Percentiles rank a stretch among this genome's conserved stretches.
Evolutionary conservation across 2,113 vertebrate species (phyloP).

Genomic region (Ptilonorhynchus violaceus): DNA sequence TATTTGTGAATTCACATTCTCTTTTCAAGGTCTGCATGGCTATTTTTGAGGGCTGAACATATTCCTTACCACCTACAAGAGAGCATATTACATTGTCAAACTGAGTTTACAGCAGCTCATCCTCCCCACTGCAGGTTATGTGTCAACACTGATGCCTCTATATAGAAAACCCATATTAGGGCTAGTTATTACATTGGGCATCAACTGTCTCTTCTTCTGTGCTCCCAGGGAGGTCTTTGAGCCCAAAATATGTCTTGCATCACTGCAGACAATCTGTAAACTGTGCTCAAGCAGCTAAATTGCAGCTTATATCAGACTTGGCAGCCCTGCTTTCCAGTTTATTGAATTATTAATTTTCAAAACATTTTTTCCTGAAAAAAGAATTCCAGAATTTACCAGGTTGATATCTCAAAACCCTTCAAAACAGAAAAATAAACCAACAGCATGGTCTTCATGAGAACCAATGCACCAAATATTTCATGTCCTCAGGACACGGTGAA

Average conservation of each 20-base stretch:
- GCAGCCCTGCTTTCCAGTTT: neutral
- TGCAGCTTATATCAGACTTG: neutral
- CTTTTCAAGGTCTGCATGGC: neutral
- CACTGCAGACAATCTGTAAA: neutral
- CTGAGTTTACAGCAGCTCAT: neutral
- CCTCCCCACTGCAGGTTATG: neutral
- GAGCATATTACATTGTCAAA: neutral
- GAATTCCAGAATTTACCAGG: neutral
- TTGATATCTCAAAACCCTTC: neutral
- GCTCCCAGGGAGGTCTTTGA: neutral
- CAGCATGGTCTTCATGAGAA: neutral
- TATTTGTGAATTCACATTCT: neutral
- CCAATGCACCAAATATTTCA: neutral
- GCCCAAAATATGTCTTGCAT: accelerated
- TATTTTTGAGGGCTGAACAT: neutral
- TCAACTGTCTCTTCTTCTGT: neutral
- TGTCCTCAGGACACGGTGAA: neutral
- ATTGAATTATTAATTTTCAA: neutral
- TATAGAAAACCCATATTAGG: neutral
- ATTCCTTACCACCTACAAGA: neutral
- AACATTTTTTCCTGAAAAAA: neutral
- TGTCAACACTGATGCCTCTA: neutral
- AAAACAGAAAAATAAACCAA: neutral
- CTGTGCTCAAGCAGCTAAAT: neutral
- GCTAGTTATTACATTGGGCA: neutral